These are phyloP conservation scores for Hoplodrina ambigua DNA, from an alignment of 2,888 invertebrate genomes.

Conservation along the genomic window DNA sequence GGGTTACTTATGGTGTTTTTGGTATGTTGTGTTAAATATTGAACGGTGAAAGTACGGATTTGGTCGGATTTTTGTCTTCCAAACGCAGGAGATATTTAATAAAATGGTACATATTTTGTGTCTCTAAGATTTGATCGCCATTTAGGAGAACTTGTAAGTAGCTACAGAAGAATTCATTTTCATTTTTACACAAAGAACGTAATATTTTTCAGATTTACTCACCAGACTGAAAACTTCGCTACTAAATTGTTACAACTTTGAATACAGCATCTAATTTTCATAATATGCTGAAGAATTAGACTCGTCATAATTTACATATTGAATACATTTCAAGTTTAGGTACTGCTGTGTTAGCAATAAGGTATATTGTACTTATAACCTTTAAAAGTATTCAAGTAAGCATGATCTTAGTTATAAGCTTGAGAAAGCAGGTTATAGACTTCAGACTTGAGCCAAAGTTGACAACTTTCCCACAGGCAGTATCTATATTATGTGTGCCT, in stretches of 20 bases:
- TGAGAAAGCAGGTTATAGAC: too few species aligned
- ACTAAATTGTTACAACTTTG: constrained; percentile 22
- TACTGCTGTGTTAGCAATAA: constrained; percentile 11
- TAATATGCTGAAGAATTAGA: constrained; percentile 33
- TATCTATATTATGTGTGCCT: too few species aligned
- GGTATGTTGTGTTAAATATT: too few species aligned
- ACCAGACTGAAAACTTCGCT: constrained; percentile 15
- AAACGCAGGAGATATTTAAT: too few species aligned
- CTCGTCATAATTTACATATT: constrained; percentile 36
- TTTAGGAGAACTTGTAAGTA: not conserved
- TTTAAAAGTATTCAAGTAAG: not conserved
- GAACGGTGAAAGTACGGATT: too few species aligned
- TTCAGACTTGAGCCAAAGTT: too few species aligned
- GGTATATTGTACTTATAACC: not conserved
- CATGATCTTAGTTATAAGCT: too few species aligned
- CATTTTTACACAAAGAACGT: not conserved
- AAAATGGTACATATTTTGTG: too few species aligned
- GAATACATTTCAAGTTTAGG: constrained; percentile 37
- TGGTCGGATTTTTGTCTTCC: too few species aligned
- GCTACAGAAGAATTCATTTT: not conserved
- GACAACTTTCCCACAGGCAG: too few species aligned
- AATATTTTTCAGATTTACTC: constrained; percentile 5
- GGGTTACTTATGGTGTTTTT: too few species aligned
- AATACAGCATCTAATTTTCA: constrained; percentile 34
- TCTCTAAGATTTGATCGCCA: not conserved